A percentile compares a stretch with the other conserved stretches of the same genome.
Evolutionary conservation across 2,797 vertebrate species (phyloP).

Genomic region (Sylvilagus floridanus): DNA sequence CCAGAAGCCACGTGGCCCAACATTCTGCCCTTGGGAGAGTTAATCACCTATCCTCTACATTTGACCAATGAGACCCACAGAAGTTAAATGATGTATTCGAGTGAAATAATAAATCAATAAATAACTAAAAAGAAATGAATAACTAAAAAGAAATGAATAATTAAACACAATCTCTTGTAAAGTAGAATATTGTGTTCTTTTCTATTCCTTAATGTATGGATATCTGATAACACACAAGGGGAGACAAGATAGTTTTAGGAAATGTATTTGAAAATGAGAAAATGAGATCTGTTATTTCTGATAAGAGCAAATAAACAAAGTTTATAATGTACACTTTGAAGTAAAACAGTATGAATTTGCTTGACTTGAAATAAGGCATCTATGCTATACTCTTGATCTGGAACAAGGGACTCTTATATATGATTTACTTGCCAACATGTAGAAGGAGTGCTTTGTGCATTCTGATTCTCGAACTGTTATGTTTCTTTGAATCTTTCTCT

Average conservation of each 20-base stretch:
- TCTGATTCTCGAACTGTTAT: conserved; percentile 85
- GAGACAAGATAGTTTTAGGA: neutral
- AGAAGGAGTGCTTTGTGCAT: conserved; percentile 91
- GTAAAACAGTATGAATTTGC: neutral
- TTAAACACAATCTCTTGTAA: neutral
- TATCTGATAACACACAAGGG: neutral
- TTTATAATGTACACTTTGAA: neutral
- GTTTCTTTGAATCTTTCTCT: conserved; percentile 90
- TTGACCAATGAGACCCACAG: neutral
- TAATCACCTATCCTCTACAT: neutral
- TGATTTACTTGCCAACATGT: conserved; percentile 97
- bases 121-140: too few species aligned
- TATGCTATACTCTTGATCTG: neutral
- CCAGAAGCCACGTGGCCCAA: neutral
- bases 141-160: neutral
- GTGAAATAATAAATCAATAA: neutral
- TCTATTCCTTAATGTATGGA: too few species aligned
- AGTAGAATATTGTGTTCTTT: neutral
- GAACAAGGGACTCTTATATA: conserved; percentile 81
- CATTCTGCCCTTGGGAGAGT: neutral
- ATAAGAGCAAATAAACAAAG: neutral
- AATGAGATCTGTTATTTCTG: neutral
- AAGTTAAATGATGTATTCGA: neutral
- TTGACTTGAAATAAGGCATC: neutral
- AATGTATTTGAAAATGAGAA: neutral